Base-by-base conservation (phyloP, 2,888 invertebrate genomes). In the Eremobia ochroleuca region DNA sequence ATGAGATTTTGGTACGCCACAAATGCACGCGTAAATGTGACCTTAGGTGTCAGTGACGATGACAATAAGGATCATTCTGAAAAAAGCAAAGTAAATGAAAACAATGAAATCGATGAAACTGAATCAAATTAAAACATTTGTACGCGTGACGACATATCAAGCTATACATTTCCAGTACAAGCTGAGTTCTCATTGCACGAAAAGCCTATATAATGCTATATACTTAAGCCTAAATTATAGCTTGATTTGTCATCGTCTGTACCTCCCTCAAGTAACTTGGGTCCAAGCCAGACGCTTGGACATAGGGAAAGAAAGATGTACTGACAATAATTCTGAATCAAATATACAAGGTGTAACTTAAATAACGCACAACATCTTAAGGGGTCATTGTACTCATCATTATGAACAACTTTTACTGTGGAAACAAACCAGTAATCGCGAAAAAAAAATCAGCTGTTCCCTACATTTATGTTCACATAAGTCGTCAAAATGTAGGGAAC, bases 1-100 rank as follows among this genome's bases (percentile, higher is more conserved):
- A 92, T 87, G 88, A 77, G 81, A 87, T 86, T 62, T 85, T 82
- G 68, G 73, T 67, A 83, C 82, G 77, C 81, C 34, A 46, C 70
- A 70, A 85, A 86, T 81, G 65, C 65, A 76, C 70, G 73, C 65
- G 76, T 77, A 65, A 76, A 83, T 74, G 66, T 79, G 74, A 64
- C 72, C 43, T 62, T 59, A 77, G 55, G 69, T 61, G 74, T 34
- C 31, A 18, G 25, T 43, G 25, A 62, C 25, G 15, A 66, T 55
- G 46, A 71, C 0, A 31, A 9, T 43, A 55, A 11, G n/a, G 1
- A n/a, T 18, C 1, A 4, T 34, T 40, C 8, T 6, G 28, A 37
- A 25, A 37, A 52, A 52, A 25, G 3, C 9, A 52, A 52, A 52
- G 8, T 52, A 9, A 25, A 25, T 9, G 25, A 9, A 25, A 52